Percentiles rank a stretch among this genome's conserved stretches.
phyloP scores from a whole-genome alignment of 1,140 invertebrate genomes.

The Drosophila carrolli region DNA sequence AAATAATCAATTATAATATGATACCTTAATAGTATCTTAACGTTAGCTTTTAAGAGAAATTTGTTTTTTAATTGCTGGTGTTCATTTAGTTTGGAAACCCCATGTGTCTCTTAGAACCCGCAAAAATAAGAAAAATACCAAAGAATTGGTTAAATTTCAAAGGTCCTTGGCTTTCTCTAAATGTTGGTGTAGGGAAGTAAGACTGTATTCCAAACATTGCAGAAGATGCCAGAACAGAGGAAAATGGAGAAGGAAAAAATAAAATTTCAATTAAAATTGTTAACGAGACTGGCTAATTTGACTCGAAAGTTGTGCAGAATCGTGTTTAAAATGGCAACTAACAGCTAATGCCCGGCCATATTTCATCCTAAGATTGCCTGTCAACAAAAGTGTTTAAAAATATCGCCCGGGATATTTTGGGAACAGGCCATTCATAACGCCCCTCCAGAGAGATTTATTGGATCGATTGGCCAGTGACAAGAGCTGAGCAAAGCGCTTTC shows the following conservation, averaged over 20 bases:
- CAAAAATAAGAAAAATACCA: too few relatives aligned
- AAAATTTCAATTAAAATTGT: conserved; percentile 52
- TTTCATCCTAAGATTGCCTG: conserved; percentile 46
- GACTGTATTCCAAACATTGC: conserved; percentile 18
- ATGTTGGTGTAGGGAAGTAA: conserved; percentile 1
- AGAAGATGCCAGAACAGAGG: background rate
- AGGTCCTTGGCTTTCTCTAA: background rate
- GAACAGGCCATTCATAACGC: conserved; percentile 40
- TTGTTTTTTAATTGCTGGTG: too few relatives aligned
- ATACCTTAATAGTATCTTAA: too few relatives aligned
- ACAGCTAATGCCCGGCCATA: conserved; percentile 33
- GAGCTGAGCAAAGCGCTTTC: conserved; percentile 29
- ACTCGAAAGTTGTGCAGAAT: conserved; percentile 24
- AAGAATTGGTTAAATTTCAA: background rate
- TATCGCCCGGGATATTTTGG: conserved; percentile 35
- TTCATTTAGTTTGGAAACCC: too few relatives aligned
- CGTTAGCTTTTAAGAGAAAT: too few relatives aligned
- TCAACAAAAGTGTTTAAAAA: conserved; percentile 47
- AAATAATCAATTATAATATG: too few relatives aligned
- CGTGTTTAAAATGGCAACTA: conserved; percentile 26
- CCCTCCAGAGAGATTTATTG: conserved; percentile 48
- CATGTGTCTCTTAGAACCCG: too few relatives aligned
- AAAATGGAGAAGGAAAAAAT: conserved; percentile 8
- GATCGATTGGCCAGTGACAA: conserved; percentile 51
- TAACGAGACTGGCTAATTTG: conserved; percentile 42